A percentile compares a stretch with the other conserved stretches of the same genome.
These are phyloP conservation scores for Eueides isabella DNA, from an alignment of 1,140 invertebrate genomes.

Conservation along the genomic window DNA sequence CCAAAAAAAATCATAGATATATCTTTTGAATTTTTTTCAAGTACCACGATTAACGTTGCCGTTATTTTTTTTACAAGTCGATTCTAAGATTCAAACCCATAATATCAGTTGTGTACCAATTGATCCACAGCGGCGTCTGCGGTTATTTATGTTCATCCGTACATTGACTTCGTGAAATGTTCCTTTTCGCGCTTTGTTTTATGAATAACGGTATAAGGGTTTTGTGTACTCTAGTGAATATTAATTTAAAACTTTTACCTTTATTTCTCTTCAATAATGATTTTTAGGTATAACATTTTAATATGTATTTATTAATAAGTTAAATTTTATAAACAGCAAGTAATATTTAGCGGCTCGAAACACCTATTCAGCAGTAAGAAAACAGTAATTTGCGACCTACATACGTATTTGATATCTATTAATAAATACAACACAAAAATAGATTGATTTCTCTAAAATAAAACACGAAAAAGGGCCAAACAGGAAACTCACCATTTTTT, in stretches of 20 bases:
- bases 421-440: neutral
- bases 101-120: neutral
- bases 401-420: neutral
- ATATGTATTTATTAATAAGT: too few species aligned
- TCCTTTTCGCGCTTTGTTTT: conserved; percentile 1
- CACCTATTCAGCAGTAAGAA: neutral
- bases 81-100: neutral
- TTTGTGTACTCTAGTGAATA: neutral
- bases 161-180: neutral
- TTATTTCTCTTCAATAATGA: too few species aligned
- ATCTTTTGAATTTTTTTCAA: too few species aligned
- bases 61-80: too few species aligned
- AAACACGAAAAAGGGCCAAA: neutral
- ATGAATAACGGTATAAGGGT: conserved; percentile 2
- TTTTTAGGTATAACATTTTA: too few species aligned
- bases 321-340: neutral
- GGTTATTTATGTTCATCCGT: conserved; percentile 2
- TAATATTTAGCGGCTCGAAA: neutral
- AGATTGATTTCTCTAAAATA: neutral
- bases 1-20: too few species aligned
- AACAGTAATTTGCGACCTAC: neutral
- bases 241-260: neutral
- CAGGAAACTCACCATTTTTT: neutral
- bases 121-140: neutral
- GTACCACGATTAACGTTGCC: too few species aligned